These are phyloP conservation scores for Serripes groenlandicus DNA, from an alignment of 2,888 invertebrate genomes.

Conservation along the genomic window DNA sequence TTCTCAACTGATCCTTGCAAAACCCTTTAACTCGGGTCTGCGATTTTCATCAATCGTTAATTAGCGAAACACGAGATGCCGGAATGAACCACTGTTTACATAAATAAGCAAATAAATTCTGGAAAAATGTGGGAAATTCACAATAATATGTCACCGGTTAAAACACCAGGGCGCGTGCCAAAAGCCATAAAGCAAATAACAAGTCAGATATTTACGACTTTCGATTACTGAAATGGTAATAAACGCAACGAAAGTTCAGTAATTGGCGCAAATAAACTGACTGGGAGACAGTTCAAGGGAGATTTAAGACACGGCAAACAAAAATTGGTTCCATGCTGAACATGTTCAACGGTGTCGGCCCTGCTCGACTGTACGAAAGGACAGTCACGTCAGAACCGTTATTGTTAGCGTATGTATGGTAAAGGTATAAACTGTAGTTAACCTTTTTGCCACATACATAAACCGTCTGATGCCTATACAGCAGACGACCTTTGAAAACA, in stretches of 20 bases:
- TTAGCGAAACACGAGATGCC: slow-evolving; percentile 22
- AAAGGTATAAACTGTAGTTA: too few relatives aligned
- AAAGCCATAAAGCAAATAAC: slow-evolving; percentile 32
- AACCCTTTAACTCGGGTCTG: background rate
- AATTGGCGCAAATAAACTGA: slow-evolving; percentile 18
- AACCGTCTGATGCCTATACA: too few relatives aligned
- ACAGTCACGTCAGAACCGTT: too few relatives aligned
- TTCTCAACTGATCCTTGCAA: background rate
- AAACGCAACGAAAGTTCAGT: slow-evolving; percentile 27
- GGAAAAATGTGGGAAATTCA: slow-evolving; percentile 22
- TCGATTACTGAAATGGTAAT: slow-evolving; percentile 27
- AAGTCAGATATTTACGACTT: slow-evolving; percentile 22
- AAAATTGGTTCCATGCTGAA: too few relatives aligned
- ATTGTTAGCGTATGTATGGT: too few relatives aligned
- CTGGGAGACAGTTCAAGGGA: background rate
- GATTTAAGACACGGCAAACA: background rate
- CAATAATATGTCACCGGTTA: slow-evolving; percentile 48
- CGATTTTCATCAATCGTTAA: slow-evolving; percentile 22
- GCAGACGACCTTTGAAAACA: too few relatives aligned
- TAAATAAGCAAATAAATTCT: slow-evolving; percentile 21
- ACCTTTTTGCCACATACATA: too few relatives aligned
- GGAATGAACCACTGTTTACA: slow-evolving; percentile 5
- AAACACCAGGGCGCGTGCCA: slow-evolving; percentile 44
- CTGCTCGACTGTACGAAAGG: too few relatives aligned
- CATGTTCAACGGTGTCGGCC: too few relatives aligned